Base-by-base conservation (phyloP, 2,797 vertebrate genomes). In the Siniperca obscura region DNA sequence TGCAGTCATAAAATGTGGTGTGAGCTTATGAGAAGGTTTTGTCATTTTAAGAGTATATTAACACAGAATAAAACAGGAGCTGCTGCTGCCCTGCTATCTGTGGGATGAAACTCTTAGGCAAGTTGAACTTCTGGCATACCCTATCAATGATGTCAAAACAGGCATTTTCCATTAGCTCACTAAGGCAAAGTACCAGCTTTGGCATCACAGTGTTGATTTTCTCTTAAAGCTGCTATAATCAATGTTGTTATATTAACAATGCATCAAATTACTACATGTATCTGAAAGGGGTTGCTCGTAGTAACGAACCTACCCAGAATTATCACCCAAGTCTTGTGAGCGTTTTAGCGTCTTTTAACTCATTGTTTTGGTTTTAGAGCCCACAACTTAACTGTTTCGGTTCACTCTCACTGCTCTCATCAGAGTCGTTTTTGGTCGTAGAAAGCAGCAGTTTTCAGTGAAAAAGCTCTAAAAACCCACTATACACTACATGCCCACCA, bases 221-320 rank as follows among this genome's bases (percentile, higher is more conserved):
- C 44, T 72, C 44, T 59, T 73, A 17, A 65, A 76, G 66, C 60
- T 64, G 50, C 66, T 53, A 38, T 25, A 59, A 57, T 55, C n/a
- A 50, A 17, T 38, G 42, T 59, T 30, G 71, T 67, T 21, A 25
- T 68, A 44, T 38, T 67, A 67, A 82, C 38, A 50, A 12, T 78
- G 30, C 30, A 48, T 67, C 1, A 46, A 36, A 30, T 50, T 5
- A 42, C 19, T n/a, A 2, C 21, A 34, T 55, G 50, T 55, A 44
- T 53, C 19, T 62, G 57, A 62, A 53, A 13, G 14, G 36, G 7
- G 9, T 9, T 22, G 14, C 34, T 40, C 4, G 0, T 46, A 36
- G 27, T 38, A 14, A 36, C 1, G 1, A 3, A 60, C 30, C 46
- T n/a, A 8, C 22, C 38, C 25, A 74, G 59, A 67, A 36, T 46